These are phyloP conservation scores for Caiman crocodilus DNA, from an alignment of 2,797 vertebrate species.

Conservation along the genomic window DNA sequence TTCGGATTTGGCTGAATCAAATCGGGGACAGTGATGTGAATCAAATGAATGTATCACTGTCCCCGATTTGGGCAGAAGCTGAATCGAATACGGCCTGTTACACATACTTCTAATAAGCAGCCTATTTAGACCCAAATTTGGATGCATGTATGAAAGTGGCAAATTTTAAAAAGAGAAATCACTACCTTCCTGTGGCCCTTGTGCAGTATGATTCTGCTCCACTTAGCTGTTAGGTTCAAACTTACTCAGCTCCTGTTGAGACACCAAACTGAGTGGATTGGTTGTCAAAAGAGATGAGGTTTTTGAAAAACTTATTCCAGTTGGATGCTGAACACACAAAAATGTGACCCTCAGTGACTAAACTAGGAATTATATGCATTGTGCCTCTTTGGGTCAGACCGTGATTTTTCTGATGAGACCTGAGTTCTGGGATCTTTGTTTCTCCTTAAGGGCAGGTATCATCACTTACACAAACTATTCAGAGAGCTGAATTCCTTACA, in stretches of 20 bases:
- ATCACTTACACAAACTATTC: conserved; percentile 14
- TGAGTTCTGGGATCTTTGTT: conserved; percentile 11
- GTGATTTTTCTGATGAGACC: neutral
- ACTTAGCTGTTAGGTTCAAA: neutral
- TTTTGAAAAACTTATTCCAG: neutral
- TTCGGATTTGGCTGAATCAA: too few species aligned
- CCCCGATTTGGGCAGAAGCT: too few species aligned
- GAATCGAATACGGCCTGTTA: too few species aligned
- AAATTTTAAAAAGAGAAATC: neutral
- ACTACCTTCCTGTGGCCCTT: neutral
- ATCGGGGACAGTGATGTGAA: too few species aligned
- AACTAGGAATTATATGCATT: neutral
- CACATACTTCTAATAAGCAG: too few species aligned
- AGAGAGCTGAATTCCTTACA: conserved; percentile 63
- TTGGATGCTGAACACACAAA: neutral
- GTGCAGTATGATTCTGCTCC: neutral
- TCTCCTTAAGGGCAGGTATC: conserved; percentile 38
- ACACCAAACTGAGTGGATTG: neutral
- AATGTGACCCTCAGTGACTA: accelerated
- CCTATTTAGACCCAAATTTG: too few species aligned
- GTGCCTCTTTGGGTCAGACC: neutral
- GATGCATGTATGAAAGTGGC: too few species aligned
- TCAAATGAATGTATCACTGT: too few species aligned
- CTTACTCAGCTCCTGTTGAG: neutral
- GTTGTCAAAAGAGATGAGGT: neutral